These are phyloP conservation scores for Ormyrus thymus DNA, from an alignment of 2,888 invertebrate species.

Conservation along the genomic window DNA sequence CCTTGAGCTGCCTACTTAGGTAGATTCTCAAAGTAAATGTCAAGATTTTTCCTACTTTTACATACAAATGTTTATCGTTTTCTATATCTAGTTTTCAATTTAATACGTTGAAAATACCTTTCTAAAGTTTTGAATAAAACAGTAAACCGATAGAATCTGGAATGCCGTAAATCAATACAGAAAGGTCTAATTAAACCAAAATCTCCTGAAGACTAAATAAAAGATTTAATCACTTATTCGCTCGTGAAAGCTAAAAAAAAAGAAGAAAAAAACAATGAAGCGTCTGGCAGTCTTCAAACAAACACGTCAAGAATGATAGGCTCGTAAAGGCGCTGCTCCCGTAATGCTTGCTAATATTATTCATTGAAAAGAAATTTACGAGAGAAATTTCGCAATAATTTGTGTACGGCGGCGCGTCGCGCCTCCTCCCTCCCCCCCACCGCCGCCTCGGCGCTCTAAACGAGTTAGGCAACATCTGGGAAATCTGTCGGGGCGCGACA, in stretches of 20 bases:
- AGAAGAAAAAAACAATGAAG: too few relatives aligned
- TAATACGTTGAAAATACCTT: too few relatives aligned
- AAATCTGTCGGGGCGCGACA: conserved; percentile 40
- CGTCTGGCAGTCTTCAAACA: background rate
- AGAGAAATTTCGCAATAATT: conserved; percentile 42
- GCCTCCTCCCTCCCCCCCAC: background rate
- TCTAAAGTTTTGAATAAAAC: too few relatives aligned
- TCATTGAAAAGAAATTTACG: conserved; percentile 50
- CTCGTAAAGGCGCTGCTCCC: background rate
- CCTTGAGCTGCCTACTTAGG: conserved; percentile 1
- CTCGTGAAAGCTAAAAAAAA: too few relatives aligned
- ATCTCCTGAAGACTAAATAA: too few relatives aligned
- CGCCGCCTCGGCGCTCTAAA: conserved; percentile 1
- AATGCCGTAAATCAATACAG: too few relatives aligned
- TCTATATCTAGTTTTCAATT: too few relatives aligned
- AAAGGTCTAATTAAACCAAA: too few relatives aligned
- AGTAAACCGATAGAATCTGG: too few relatives aligned
- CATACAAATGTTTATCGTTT: too few relatives aligned
- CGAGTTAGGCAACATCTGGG: conserved; percentile 49
- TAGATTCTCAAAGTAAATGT: background rate
- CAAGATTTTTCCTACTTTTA: background rate
- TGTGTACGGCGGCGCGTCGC: background rate
- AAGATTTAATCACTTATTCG: too few relatives aligned
- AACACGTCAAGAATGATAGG: conserved; percentile 14
- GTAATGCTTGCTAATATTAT: conserved; percentile 40